Conservation (phyloP, 2,888 invertebrate genomes). For the Schizaphis graminum region DNA sequence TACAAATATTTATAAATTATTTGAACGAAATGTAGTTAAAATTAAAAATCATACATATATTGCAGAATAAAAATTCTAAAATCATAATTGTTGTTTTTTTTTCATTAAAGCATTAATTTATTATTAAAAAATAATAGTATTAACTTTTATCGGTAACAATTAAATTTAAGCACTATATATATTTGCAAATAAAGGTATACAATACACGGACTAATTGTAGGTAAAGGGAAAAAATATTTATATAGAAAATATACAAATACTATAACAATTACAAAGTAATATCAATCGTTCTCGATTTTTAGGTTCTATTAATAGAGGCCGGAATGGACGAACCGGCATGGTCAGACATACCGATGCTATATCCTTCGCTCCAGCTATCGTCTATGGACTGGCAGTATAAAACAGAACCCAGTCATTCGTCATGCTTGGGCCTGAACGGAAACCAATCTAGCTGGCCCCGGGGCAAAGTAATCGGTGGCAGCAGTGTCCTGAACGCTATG, state of each 20-base stretch:
- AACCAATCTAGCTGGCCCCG: constrained; percentile 72
- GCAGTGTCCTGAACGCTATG: constrained; percentile 91
- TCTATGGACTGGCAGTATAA: constrained; percentile 86
- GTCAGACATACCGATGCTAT: constrained; percentile 81
- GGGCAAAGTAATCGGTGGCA: constrained; percentile 78
- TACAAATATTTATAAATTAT: too few relatives aligned
- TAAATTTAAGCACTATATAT: neutral
- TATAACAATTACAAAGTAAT: neutral
- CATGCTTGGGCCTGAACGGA: constrained; percentile 74
- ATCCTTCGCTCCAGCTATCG: constrained; percentile 80
- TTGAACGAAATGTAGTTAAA: too few relatives aligned
- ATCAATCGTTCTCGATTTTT: neutral
- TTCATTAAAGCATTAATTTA: too few relatives aligned
- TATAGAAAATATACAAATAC: neutral
- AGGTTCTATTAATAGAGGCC: constrained; percentile 83
- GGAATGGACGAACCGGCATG: constrained; percentile 82
- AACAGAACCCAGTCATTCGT: constrained; percentile 77
- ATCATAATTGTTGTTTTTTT: too few relatives aligned
- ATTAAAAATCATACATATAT: too few relatives aligned
- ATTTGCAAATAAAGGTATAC: neutral
- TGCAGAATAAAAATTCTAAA: too few relatives aligned
- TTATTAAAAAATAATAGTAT: too few relatives aligned
- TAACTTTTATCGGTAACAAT: too few relatives aligned
- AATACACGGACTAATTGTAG: too few relatives aligned
- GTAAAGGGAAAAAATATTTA: neutral